Conservation (phyloP, 2,888 invertebrate species). For the Lycocerus yunnanus region DNA sequence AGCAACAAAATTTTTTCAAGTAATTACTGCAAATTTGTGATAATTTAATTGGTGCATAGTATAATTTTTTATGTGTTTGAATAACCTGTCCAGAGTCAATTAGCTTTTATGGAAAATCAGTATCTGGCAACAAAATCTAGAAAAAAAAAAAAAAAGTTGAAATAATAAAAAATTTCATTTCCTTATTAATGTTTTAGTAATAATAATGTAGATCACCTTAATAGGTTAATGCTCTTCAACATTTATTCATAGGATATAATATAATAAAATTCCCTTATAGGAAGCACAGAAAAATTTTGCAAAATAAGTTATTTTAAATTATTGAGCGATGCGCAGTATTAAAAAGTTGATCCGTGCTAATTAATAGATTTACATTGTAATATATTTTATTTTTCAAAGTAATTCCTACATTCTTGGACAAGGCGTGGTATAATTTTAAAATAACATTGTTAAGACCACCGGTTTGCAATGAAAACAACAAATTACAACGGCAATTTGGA, state of each 20-base stretch:
- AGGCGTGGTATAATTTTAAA: constrained; percentile 3
- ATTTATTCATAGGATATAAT: background rate
- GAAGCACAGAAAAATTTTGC: background rate
- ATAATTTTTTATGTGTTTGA: background rate
- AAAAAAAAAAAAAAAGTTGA: background rate
- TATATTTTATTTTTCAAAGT: background rate
- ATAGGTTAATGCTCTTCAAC: background rate
- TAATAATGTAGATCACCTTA: background rate
- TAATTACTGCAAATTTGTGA: too few species aligned
- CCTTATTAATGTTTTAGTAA: background rate
- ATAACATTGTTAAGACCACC: constrained; percentile 1
- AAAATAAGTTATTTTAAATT: background rate
- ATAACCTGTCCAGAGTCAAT: background rate
- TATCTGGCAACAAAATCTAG: too few species aligned
- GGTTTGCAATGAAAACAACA: constrained; percentile 10
- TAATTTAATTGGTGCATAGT: too few species aligned
- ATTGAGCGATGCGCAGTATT: background rate
- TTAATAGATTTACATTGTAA: background rate
- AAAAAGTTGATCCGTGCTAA: background rate
- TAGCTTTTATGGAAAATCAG: background rate
- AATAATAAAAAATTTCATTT: background rate
- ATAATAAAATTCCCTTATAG: background rate
- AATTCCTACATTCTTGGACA: background rate
- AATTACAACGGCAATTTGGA: background rate
- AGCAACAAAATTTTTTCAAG: background rate